Conservation (phyloP, 2,113 vertebrate species). For the Erythrocercus mccallii region DNA sequence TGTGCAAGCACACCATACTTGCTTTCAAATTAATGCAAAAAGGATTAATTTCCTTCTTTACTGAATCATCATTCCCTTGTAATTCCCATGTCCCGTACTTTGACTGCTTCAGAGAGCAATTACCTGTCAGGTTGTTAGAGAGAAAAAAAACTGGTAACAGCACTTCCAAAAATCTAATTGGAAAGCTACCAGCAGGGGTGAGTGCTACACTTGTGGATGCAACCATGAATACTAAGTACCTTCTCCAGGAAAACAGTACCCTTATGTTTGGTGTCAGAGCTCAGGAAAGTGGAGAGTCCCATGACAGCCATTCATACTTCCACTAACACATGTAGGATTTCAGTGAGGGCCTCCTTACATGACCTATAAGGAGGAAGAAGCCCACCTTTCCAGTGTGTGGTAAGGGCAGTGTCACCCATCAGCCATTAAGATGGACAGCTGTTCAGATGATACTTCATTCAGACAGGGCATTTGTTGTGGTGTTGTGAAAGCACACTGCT, state of each 20-base stretch:
- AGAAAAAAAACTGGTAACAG: neutral
- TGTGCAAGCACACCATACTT: neutral
- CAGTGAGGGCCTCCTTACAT: neutral
- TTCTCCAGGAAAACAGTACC: neutral
- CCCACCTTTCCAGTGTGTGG: neutral
- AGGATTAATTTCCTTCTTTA: neutral
- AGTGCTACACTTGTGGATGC: neutral
- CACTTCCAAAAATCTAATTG: neutral
- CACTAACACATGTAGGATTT: neutral
- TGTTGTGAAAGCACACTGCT: neutral
- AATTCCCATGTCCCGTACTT: neutral
- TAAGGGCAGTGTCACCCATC: neutral
- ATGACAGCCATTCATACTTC: neutral
- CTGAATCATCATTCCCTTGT: neutral
- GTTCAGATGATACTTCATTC: neutral
- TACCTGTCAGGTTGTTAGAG: neutral
- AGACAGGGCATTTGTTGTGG: neutral
- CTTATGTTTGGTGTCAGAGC: neutral
- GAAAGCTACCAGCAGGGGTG: neutral
- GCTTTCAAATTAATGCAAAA: neutral
- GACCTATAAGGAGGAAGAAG: neutral
- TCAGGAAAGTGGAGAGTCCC: neutral
- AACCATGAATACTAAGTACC: neutral
- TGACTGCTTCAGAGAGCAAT: neutral
- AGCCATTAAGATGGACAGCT: neutral